Evolutionary conservation across 2,797 vertebrate species (phyloP).

Genomic region (Heterohyrax brucei): DNA sequence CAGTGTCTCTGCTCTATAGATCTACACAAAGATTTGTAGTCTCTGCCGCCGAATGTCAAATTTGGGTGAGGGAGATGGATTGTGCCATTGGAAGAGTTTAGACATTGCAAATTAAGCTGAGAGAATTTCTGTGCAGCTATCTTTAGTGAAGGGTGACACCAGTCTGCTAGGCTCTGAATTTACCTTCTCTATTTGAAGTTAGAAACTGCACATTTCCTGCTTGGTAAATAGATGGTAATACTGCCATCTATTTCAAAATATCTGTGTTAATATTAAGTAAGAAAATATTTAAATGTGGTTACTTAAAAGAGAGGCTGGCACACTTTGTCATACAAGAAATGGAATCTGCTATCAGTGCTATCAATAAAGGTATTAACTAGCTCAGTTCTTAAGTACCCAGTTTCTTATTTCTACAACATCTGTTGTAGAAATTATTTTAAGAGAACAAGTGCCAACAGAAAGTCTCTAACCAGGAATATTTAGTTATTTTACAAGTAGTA

Average conservation of each 20-base stretch:
- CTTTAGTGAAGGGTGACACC: slow-evolving; percentile 16
- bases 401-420: slow-evolving; percentile 62
- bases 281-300: slow-evolving; percentile 22
- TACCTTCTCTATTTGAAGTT: neutral
- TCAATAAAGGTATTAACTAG: slow-evolving; percentile 55
- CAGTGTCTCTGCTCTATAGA: neutral
- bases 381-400: slow-evolving; percentile 24
- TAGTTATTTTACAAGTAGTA: neutral
- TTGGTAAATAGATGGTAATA: neutral
- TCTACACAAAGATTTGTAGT: neutral
- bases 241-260: slow-evolving; percentile 51
- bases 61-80: slow-evolving; percentile 43
- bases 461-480: neutral
- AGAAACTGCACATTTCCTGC: neutral
- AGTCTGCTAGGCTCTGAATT: neutral
- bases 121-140: slow-evolving; percentile 33
- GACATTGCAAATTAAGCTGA: slow-evolving; percentile 55
- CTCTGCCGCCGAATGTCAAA: neutral
- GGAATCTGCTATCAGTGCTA: neutral
- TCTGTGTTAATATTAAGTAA: slow-evolving; percentile 5
- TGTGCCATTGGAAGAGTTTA: slow-evolving; percentile 33
- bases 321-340: neutral
- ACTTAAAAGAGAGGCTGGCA: neutral
- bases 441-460: slow-evolving; percentile 6
- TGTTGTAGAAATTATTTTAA: slow-evolving; percentile 66